Evolutionary conservation across 2,888 invertebrate species (phyloP).

Genomic region (Dynastes hyllus): DNA sequence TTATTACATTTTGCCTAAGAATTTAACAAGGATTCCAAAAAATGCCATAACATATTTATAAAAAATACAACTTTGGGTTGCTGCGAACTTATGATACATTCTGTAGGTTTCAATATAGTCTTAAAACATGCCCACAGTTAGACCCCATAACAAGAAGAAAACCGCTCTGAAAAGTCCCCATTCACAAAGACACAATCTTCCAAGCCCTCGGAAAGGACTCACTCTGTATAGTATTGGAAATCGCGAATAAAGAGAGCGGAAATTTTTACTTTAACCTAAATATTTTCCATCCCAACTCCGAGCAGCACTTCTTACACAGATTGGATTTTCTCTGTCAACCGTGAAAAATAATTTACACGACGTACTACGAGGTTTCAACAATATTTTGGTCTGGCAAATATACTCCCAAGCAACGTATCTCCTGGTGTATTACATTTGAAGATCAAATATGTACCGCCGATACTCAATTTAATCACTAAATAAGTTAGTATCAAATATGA

Average conservation of each 20-base stretch:
- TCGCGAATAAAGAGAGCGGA: background rate
- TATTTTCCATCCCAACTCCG: background rate
- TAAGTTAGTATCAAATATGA: too few relatives aligned
- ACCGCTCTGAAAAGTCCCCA: too few relatives aligned
- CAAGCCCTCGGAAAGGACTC: too few relatives aligned
- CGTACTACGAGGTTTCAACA: background rate
- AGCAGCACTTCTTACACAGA: background rate
- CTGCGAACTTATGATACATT: too few relatives aligned
- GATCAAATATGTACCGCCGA: background rate
- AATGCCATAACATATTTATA: background rate
- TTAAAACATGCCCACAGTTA: too few relatives aligned
- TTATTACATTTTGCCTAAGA: too few relatives aligned
- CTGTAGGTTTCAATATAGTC: too few relatives aligned
- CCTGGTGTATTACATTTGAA: background rate
- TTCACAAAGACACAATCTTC: too few relatives aligned
- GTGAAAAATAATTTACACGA: conserved; percentile 18
- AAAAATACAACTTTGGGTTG: background rate
- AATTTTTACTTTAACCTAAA: conserved; percentile 1
- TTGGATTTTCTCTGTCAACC: conserved; percentile 21
- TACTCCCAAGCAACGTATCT: too few relatives aligned
- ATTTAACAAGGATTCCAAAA: too few relatives aligned
- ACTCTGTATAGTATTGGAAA: background rate
- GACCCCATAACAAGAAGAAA: too few relatives aligned
- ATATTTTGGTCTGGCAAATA: background rate
- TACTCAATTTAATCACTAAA: too few relatives aligned